Base-by-base conservation (phyloP, 2,888 invertebrate genomes). In the Sesia bembeciformis region DNA sequence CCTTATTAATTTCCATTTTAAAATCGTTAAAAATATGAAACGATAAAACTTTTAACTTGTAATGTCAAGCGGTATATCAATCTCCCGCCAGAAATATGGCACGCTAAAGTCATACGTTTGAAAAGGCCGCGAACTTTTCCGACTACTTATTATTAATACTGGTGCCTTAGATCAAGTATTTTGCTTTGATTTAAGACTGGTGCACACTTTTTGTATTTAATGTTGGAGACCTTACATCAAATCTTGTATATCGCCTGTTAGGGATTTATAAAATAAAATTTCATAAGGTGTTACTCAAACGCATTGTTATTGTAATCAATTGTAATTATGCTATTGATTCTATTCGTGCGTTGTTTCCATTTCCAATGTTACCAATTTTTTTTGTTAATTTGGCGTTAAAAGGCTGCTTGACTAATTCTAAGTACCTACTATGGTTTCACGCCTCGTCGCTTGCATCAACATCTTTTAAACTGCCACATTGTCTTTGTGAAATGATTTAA, bases 201-300 rank as follows among this genome's bases (percentile, higher is more conserved):
- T 8, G 40, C 59, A 59, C 54, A 54, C 64, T 67, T 67, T 65
- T 67, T 64, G 64, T 60, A 60, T 56, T 56, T 58, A 60, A 60
- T 60, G 58, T 53, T 58, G 56, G 54, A 54, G 41, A 54, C 57
- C 62, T 76, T 71, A 70, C 70, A 62, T 68, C 62, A 65, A 65
- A 55, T 64, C 54, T 56, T 66, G 56, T 59, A 3, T 50, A 38
- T 1, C 62, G 68, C 71, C 67, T 71, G 72, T 62, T 68, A 60
- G 55, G 60, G 68, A 66, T 72, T 55, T 56, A 54, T 58, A 60
- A 58, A 23, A 49, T 38, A 46, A 53, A 39, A 53, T 53, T 53
- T 39, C 42, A 46, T 46, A 46, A 46, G 8, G 46, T 4, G 8
- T 5, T 23, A 46, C 23, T 46, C 23, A 23, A 23, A 46, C 23